Evolutionary conservation across 2,888 invertebrate species (phyloP).

Genomic region (Operophtera brumata): DNA sequence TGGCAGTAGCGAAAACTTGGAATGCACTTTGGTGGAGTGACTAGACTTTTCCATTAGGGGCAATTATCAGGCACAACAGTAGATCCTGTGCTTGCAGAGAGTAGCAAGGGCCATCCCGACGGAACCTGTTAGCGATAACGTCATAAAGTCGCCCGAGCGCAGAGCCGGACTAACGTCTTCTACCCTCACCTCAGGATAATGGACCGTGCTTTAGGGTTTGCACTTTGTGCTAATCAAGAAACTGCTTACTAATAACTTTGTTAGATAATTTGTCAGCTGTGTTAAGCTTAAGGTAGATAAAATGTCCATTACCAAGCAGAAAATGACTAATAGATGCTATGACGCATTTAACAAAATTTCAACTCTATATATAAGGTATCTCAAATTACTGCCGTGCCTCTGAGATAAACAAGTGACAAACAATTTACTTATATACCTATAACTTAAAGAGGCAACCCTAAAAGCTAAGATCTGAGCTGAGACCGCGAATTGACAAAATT

Average conservation of each 20-base stretch:
- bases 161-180: constrained; percentile 77
- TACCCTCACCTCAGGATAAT: constrained; percentile 72
- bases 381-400: background rate
- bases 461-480: background rate
- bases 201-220: constrained; percentile 51
- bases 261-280: background rate
- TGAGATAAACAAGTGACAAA: background rate
- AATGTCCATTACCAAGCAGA: background rate
- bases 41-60: constrained; percentile 80
- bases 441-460: constrained; percentile 3
- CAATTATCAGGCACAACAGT: constrained; percentile 78
- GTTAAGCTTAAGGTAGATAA: background rate
- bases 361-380: too few relatives aligned
- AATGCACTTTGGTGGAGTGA: constrained; percentile 75
- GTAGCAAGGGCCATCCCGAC: constrained; percentile 56
- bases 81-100: constrained; percentile 64
- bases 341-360: too few relatives aligned
- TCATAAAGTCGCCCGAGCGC: constrained; percentile 77
- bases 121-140: constrained; percentile 79
- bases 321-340: too few relatives aligned
- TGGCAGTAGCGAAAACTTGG: constrained; percentile 72
- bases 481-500: constrained; percentile 39
- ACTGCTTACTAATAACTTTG: background rate
- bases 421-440: background rate
- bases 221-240: constrained; percentile 13